Evolutionary conservation across 2,113 vertebrate genomes (phyloP).

Genomic region (Barnardius zonarius): DNA sequence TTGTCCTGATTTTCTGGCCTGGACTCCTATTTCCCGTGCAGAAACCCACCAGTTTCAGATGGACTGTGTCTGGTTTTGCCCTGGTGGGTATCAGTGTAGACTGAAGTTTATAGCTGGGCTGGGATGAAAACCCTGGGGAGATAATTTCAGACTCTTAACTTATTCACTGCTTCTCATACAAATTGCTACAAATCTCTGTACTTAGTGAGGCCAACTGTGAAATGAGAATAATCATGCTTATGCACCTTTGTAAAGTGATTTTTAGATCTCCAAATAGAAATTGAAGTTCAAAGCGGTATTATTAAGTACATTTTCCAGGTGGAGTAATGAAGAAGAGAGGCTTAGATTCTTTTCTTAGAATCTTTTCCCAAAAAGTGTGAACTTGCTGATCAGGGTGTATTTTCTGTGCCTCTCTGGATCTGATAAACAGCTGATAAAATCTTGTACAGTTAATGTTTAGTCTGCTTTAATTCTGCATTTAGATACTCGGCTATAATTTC

Average conservation of each 20-base stretch:
- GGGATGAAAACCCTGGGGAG: constrained; percentile 6
- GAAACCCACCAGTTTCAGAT: background rate
- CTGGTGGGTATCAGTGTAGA: background rate
- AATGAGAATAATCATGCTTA: constrained; percentile 51
- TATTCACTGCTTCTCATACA: constrained; percentile 36
- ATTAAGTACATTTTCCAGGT: constrained; percentile 25
- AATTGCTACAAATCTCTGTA: constrained; percentile 38
- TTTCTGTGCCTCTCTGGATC: background rate
- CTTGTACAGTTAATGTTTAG: background rate
- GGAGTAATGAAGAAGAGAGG: background rate
- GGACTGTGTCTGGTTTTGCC: background rate
- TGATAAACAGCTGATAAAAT: background rate
- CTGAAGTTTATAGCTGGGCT: background rate
- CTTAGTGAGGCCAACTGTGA: constrained; percentile 57
- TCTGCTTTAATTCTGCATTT: background rate
- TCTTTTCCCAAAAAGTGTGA: background rate
- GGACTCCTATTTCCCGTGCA: background rate
- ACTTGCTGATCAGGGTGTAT: background rate
- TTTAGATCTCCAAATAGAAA: constrained; percentile 43
- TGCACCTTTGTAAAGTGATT: constrained; percentile 53
- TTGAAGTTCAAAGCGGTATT: constrained; percentile 32
- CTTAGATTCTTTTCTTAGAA: background rate
- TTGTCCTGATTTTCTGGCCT: background rate
- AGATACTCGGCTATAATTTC: background rate
- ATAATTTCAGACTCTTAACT: constrained; percentile 28